phyloP scores from a whole-genome alignment of 2,113 vertebrate species.

The Pituophis catenifer region DNA sequence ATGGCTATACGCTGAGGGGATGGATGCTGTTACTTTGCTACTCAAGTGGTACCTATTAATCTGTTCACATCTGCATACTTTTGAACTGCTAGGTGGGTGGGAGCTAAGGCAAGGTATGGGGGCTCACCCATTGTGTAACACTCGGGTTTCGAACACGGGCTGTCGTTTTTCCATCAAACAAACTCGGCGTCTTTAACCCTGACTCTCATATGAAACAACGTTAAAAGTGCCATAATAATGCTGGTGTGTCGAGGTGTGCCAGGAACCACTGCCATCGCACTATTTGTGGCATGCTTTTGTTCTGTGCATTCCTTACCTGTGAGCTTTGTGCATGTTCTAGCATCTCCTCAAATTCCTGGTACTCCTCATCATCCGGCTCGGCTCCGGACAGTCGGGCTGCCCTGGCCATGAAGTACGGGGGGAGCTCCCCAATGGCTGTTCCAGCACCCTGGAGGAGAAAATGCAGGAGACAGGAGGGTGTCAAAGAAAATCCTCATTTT shows the following conservation, averaged over 20 bases:
- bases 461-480: neutral
- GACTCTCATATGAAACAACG: too few relatives aligned
- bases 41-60: too few relatives aligned
- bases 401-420: conserved; percentile 97
- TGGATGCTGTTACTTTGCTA: too few relatives aligned
- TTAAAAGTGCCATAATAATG: neutral
- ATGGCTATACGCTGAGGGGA: too few relatives aligned
- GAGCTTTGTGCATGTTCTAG: conserved; percentile 83
- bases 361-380: conserved; percentile 88
- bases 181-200: too few relatives aligned
- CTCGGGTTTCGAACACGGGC: too few relatives aligned
- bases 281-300: neutral
- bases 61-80: too few relatives aligned
- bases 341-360: conserved; percentile 91
- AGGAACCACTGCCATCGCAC: neutral
- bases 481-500: neutral
- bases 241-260: fast-evolving
- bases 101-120: too few relatives aligned
- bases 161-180: too few relatives aligned
- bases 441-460: conserved; percentile 83
- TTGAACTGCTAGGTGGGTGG: too few relatives aligned
- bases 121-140: too few relatives aligned
- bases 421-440: conserved; percentile 96
- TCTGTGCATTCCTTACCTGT: conserved; percentile 79
- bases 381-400: conserved; percentile 92